phyloP scores from a whole-genome alignment of 2,113 vertebrate species.

The Bagarius yarrelli region DNA sequence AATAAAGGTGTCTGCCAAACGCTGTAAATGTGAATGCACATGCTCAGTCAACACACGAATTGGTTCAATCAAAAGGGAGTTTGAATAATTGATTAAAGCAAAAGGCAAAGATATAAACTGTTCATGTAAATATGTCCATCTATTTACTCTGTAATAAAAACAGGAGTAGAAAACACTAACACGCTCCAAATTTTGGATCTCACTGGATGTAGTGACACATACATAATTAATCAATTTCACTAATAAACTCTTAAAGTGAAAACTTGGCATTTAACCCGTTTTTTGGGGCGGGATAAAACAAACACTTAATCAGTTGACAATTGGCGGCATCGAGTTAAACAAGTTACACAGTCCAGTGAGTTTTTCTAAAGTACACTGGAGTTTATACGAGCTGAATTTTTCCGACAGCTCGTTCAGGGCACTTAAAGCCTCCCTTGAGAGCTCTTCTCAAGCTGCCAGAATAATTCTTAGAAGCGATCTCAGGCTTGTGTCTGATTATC shows the following conservation, averaged over 20 bases:
- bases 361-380: slow-evolving; percentile 29
- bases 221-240: neutral
- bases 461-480: slow-evolving; percentile 46
- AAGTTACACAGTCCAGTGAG: slow-evolving; percentile 36
- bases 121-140: too few relatives aligned
- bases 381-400: slow-evolving; percentile 44
- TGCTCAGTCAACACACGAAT: too few relatives aligned
- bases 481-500: slow-evolving; percentile 44
- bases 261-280: neutral
- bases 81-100: too few relatives aligned
- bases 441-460: slow-evolving; percentile 32
- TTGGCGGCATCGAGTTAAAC: slow-evolving; percentile 36
- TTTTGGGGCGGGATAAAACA: neutral
- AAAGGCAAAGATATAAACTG: too few relatives aligned
- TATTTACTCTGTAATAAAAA: too few relatives aligned
- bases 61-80: too few relatives aligned
- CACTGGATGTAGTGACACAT: neutral
- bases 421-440: slow-evolving; percentile 44
- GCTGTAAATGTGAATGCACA: too few relatives aligned
- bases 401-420: slow-evolving; percentile 37
- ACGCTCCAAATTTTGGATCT: neutral
- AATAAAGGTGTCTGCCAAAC: too few relatives aligned
- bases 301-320: slow-evolving; percentile 22
- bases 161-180: too few relatives aligned
- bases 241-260: neutral